phyloP scores from a whole-genome alignment of 2,888 invertebrate species.

The Oasisia sp. region DNA sequence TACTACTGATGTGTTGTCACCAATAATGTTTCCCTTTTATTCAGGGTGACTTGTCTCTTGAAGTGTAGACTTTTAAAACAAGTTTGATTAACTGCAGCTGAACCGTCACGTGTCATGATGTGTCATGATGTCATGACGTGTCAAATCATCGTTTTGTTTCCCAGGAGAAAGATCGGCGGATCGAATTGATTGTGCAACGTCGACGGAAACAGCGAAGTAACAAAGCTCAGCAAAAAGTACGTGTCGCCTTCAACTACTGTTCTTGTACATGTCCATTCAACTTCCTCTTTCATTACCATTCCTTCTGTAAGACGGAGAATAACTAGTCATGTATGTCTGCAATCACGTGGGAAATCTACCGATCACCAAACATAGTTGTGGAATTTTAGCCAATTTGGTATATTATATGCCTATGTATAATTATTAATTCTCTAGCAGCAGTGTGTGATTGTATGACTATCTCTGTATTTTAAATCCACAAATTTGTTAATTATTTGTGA shows the following conservation, averaged over 20 bases:
- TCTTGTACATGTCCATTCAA: neutral
- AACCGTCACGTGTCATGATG: neutral
- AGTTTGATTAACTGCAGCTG: neutral
- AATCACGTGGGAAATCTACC: neutral
- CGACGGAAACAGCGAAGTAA: constrained; percentile 49
- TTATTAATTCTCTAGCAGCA: too few species aligned
- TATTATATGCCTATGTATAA: too few species aligned
- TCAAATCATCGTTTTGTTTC: constrained; percentile 24
- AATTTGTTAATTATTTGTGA: too few species aligned
- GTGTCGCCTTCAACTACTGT: neutral
- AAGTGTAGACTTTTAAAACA: neutral
- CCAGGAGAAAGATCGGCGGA: constrained; percentile 62
- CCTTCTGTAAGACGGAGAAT: neutral
- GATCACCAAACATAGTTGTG: neutral
- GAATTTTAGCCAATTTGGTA: too few species aligned
- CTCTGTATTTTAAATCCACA: too few species aligned
- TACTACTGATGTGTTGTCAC: too few species aligned
- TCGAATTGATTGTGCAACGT: constrained; percentile 58
- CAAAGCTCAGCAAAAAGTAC: constrained; percentile 48
- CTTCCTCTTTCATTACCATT: neutral
- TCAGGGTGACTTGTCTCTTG: too few species aligned
- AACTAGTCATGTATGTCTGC: neutral
- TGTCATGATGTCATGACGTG: neutral
- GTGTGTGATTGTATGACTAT: too few species aligned
- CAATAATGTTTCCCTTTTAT: too few species aligned